Conservation (phyloP, 2,797 vertebrate genomes). For the Alcedo atthis region DNA sequence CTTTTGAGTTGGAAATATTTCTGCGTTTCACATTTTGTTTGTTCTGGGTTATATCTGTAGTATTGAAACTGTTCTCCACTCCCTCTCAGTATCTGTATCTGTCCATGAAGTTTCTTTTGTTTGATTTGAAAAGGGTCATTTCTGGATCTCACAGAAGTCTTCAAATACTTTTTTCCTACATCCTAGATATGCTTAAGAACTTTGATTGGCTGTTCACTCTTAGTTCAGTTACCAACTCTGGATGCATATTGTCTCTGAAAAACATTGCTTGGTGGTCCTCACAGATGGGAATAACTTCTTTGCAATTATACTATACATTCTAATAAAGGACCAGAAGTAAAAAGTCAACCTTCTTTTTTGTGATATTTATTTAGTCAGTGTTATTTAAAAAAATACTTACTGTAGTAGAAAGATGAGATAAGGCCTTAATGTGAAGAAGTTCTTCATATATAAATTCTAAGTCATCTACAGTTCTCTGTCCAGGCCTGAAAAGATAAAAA, state of each 20-base stretch:
- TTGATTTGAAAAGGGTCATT: not conserved
- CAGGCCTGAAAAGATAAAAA: constrained; percentile 80
- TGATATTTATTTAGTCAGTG: not conserved
- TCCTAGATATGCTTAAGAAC: not conserved
- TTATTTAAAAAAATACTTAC: constrained; percentile 77
- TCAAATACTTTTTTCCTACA: not conserved
- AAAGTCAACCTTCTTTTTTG: not conserved
- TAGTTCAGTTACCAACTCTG: not conserved
- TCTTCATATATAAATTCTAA: constrained; percentile 98
- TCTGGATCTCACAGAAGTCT: not conserved
- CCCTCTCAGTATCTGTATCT: not conserved
- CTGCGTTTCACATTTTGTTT: not conserved
- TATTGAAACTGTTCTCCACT: not conserved
- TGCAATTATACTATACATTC: not conserved
- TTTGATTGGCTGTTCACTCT: not conserved
- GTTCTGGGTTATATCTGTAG: not conserved
- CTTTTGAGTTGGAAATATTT: not conserved
- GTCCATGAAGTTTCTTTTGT: not conserved
- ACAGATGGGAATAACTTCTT: not conserved
- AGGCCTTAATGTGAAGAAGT: constrained; percentile 96
- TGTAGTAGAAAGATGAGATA: constrained; percentile 96
- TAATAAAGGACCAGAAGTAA: not conserved
- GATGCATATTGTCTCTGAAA: not conserved
- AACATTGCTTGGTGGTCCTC: not conserved
- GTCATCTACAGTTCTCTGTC: constrained; percentile 93